These are phyloP conservation scores for Gnathonemus echidnorhynchus DNA, from an alignment of 2,113 vertebrate species.

Conservation along the genomic window DNA sequence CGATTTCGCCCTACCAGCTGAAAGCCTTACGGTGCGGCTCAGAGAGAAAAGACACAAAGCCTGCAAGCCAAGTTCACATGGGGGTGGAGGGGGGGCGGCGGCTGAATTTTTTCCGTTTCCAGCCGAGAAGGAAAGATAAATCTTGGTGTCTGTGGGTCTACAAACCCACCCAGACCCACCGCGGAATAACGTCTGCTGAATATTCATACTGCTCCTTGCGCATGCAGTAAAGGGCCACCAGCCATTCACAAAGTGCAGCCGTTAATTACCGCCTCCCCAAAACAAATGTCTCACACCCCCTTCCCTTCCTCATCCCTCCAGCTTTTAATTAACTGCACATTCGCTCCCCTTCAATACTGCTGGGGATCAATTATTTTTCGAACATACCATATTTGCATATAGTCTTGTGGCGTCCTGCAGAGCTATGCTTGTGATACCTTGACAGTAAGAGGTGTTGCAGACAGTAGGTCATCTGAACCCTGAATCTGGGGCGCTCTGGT, in stretches of 20 bases:
- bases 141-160: slow-evolving; percentile 44
- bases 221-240: slow-evolving; percentile 45
- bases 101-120: slow-evolving; percentile 3
- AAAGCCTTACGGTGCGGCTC: neutral
- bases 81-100: too few relatives aligned
- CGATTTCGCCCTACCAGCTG: neutral
- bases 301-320: slow-evolving; percentile 47
- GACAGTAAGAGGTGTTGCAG: slow-evolving; percentile 13
- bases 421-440: slow-evolving; percentile 32
- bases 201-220: slow-evolving; percentile 50
- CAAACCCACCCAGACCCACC: slow-evolving; percentile 40
- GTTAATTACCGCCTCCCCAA: slow-evolving; percentile 57
- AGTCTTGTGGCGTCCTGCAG: slow-evolving; percentile 34
- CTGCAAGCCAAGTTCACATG: neutral
- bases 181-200: slow-evolving; percentile 62
- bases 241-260: slow-evolving; percentile 52
- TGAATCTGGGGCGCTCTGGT: neutral
- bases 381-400: neutral
- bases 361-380: slow-evolving; percentile 53
- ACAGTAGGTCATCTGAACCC: neutral
- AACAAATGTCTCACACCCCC: slow-evolving; percentile 50
- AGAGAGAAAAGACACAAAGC: neutral
- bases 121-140: slow-evolving; percentile 25
- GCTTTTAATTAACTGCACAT: slow-evolving; percentile 67
- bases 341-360: slow-evolving; percentile 57